These are phyloP conservation scores for Alsophila aescularia DNA, from an alignment of 2,888 invertebrate genomes.

Conservation along the genomic window DNA sequence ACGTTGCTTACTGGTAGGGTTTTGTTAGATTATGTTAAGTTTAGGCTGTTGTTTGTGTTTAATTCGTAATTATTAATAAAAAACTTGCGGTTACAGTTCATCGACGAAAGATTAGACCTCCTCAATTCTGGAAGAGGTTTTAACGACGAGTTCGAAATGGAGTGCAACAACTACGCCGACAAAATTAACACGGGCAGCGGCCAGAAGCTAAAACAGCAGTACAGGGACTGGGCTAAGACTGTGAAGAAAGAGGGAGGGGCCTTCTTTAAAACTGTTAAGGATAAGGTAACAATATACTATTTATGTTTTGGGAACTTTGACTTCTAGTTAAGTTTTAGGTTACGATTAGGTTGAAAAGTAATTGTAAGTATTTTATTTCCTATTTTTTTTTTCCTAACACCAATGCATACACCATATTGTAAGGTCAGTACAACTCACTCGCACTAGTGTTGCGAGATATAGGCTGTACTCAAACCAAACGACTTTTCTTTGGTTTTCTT, in stretches of 20 bases:
- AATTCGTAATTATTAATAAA: background rate
- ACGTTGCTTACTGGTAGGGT: too few relatives aligned
- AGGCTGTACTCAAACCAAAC: too few relatives aligned
- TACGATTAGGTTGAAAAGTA: background rate
- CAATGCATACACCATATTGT: too few relatives aligned
- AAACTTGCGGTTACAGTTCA: constrained; percentile 87
- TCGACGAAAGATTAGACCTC: constrained; percentile 96
- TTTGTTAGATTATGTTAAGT: too few relatives aligned
- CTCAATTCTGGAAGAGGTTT: constrained; percentile 96
- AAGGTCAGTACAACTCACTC: too few relatives aligned
- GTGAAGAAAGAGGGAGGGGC: constrained; percentile 93
- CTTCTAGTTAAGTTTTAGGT: too few relatives aligned
- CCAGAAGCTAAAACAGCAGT: constrained; percentile 77
- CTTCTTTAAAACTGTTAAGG: constrained; percentile 94
- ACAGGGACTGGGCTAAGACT: constrained; percentile 90
- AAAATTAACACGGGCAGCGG: constrained; percentile 78
- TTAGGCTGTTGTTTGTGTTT: too few relatives aligned
- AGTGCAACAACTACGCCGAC: constrained; percentile 85
- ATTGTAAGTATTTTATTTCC: background rate
- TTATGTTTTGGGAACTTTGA: too few relatives aligned
- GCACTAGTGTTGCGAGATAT: too few relatives aligned
- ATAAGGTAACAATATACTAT: constrained; percentile 86
- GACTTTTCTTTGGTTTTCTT: too few relatives aligned
- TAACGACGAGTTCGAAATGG: constrained; percentile 97
- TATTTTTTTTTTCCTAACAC: too few relatives aligned